Conservation (phyloP, 2,797 vertebrate species). For the Morus bassanus region DNA sequence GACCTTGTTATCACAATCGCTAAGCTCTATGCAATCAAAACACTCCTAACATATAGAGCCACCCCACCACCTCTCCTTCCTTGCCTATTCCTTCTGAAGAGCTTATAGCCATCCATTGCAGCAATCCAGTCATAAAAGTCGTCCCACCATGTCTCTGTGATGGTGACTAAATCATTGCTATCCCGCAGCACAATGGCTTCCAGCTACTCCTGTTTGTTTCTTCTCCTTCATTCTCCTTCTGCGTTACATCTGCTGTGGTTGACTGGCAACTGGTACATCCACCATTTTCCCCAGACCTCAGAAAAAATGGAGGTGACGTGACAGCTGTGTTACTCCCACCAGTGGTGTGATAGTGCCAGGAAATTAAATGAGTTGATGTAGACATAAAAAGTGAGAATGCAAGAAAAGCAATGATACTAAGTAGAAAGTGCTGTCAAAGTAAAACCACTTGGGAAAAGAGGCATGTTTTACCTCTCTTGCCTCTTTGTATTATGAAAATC, state of each 20-base stretch:
- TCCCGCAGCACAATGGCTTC: too few species aligned
- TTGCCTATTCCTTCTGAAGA: too few species aligned
- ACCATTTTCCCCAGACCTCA: not conserved
- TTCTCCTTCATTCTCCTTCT: not conserved
- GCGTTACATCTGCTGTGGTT: rapidly evolving
- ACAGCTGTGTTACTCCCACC: not conserved
- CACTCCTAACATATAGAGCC: too few species aligned
- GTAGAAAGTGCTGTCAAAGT: not conserved
- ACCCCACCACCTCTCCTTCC: too few species aligned
- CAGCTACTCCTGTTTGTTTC: not conserved
- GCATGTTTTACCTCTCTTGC: not conserved
- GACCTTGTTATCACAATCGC: too few species aligned
- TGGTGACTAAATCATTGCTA: too few species aligned
- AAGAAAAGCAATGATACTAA: not conserved
- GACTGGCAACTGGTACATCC: not conserved
- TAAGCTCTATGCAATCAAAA: too few species aligned
- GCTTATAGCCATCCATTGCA: too few species aligned
- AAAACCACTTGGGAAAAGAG: not conserved
- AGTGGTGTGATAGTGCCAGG: not conserved
- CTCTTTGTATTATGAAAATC: not conserved
- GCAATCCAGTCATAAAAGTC: too few species aligned
- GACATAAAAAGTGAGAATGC: not conserved
- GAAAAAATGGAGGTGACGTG: not conserved
- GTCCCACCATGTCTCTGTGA: too few species aligned
- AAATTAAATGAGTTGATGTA: not conserved